These are phyloP conservation scores for Asobara japonica DNA, from an alignment of 1,140 invertebrate species.

Conservation along the genomic window DNA sequence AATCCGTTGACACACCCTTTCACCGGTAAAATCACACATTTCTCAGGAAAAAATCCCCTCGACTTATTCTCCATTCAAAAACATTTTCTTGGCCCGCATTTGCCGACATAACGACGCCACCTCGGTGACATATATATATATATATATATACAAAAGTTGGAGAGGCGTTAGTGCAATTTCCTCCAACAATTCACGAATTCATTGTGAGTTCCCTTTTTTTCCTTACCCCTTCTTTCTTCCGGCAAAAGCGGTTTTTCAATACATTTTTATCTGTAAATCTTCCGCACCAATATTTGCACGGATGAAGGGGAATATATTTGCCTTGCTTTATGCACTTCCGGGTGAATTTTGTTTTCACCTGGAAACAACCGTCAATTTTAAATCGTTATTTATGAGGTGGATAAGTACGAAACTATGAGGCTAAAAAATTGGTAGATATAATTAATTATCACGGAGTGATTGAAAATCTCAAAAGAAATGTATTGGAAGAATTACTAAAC, in stretches of 20 bases:
- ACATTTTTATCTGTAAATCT: background rate
- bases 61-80: background rate
- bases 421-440: background rate
- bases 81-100: background rate
- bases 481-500: too few species aligned
- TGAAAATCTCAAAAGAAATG: too few species aligned
- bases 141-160: background rate
- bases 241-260: background rate
- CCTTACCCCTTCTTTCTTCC: background rate
- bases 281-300: background rate
- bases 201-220: background rate
- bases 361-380: background rate
- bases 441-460: too few species aligned
- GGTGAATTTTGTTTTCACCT: background rate
- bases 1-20: too few species aligned
- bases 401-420: background rate
- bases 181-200: background rate
- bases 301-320: background rate
- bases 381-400: background rate
- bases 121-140: too few species aligned
- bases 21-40: too few species aligned
- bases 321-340: background rate
- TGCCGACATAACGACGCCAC: background rate
- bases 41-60: too few species aligned
- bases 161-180: background rate